Percentiles rank a stretch among this genome's conserved stretches.
phyloP scores from a whole-genome alignment of 2,797 vertebrate species.

The Telmatherina bonti region DNA sequence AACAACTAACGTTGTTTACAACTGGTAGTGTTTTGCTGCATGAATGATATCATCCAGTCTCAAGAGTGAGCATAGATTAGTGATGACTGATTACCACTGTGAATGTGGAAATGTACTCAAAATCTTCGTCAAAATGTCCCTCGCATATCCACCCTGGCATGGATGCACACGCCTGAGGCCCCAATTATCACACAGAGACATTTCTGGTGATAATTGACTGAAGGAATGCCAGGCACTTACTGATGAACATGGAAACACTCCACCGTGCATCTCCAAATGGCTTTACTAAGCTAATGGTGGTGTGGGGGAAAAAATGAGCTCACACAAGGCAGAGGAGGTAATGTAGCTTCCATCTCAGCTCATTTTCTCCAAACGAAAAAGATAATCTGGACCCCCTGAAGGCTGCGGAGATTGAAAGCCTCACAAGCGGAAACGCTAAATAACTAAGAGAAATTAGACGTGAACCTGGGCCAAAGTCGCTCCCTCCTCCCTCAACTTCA shows the following conservation, averaged over 20 bases:
- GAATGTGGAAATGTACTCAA: conserved; percentile 38
- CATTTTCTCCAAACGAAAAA: conserved; percentile 79
- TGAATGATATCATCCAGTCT: conserved; percentile 8
- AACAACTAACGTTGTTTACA: conserved; percentile 3
- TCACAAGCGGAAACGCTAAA: conserved; percentile 68
- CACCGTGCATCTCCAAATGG: conserved; percentile 77
- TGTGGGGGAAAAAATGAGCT: conserved; percentile 69
- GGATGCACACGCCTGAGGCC: conserved; percentile 50
- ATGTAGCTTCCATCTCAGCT: conserved; percentile 78
- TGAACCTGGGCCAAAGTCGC: conserved; percentile 70
- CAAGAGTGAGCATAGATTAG: conserved; percentile 24
- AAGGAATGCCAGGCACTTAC: conserved; percentile 74
- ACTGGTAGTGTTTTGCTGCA: not conserved
- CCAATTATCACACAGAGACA: conserved; percentile 67
- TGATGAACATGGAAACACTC: conserved; percentile 75
- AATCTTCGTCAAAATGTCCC: conserved; percentile 55
- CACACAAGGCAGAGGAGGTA: conserved; percentile 70
- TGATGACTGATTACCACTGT: conserved; percentile 34
- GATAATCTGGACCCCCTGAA: conserved; percentile 78
- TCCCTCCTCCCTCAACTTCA: conserved; percentile 55
- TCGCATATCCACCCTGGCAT: conserved; percentile 45
- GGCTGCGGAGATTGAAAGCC: conserved; percentile 74
- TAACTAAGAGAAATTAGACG: conserved; percentile 74
- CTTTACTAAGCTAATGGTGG: conserved; percentile 71
- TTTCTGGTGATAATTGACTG: conserved; percentile 76